phyloP scores from a whole-genome alignment of 1,140 invertebrate genomes.

The Drosophila teissieri region DNA sequence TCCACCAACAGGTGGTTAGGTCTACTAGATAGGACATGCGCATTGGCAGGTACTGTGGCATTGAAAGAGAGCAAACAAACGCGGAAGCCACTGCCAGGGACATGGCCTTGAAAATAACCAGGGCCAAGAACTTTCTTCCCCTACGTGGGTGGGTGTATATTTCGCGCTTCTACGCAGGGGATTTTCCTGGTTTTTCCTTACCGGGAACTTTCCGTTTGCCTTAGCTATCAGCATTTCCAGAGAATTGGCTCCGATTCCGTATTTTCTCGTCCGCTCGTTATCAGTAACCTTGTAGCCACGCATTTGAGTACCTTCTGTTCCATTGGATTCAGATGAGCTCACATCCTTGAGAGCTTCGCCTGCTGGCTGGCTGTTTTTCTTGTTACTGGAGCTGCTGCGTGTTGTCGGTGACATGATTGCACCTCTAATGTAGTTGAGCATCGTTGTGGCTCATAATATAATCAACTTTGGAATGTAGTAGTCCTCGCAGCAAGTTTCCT shows the following conservation, averaged over 20 bases:
- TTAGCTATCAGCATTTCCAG: conserved; percentile 88
- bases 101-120: conserved; percentile 72
- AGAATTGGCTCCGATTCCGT: conserved; percentile 88
- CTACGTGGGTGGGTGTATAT: conserved; percentile 2
- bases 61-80: conserved; percentile 58
- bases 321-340: conserved; percentile 2
- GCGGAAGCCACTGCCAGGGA: conserved; percentile 63
- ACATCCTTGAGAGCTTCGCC: conserved; percentile 30
- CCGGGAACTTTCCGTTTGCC: conserved; percentile 88
- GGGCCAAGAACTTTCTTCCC: conserved; percentile 32
- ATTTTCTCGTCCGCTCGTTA: conserved; percentile 87
- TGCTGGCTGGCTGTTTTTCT: conserved; percentile 15
- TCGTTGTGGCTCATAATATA: conserved; percentile 26
- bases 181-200: conserved; percentile 83
- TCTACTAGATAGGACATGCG: conserved; percentile 53
- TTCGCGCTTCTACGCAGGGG: conserved; percentile 1
- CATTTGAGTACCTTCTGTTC: conserved; percentile 79
- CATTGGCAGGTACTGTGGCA: conserved; percentile 45
- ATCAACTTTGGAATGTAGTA: conserved; percentile 25
- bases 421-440: conserved; percentile 77
- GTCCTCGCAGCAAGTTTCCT: conserved; percentile 72
- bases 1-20: conserved; percentile 62
- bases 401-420: conserved; percentile 76
- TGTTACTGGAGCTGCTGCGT: conserved; percentile 50
- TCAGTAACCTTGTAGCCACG: conserved; percentile 90